These are phyloP conservation scores for Serilophus lunatus DNA, from an alignment of 2,113 vertebrate genomes.

Conservation along the genomic window DNA sequence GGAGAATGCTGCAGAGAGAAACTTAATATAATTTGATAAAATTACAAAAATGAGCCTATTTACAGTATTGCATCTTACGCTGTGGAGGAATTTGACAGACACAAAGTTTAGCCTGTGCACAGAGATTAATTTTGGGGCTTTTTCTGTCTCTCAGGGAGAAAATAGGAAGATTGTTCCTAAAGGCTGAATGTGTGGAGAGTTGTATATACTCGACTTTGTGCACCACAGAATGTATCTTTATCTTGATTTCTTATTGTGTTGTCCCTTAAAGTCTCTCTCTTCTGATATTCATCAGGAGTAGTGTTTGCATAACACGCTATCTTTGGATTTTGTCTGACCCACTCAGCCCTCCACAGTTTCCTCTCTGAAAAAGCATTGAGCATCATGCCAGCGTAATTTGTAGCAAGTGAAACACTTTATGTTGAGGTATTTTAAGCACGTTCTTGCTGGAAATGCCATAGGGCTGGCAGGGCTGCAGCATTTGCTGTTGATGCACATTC, in stretches of 20 bases:
- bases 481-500: slow-evolving; percentile 31
- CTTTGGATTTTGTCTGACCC: slow-evolving; percentile 6
- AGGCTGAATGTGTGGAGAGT: neutral
- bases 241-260: slow-evolving; percentile 32
- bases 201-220: neutral
- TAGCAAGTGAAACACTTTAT: neutral
- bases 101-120: neutral
- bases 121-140: neutral
- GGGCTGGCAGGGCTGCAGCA: neutral
- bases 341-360: neutral
- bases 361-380: neutral
- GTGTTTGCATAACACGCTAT: neutral
- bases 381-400: neutral
- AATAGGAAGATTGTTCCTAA: slow-evolving; percentile 19
- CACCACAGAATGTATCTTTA: neutral
- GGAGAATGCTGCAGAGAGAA: slow-evolving; percentile 45
- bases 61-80: neutral
- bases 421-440: neutral
- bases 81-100: slow-evolving; percentile 26
- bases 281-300: neutral
- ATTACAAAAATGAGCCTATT: slow-evolving; percentile 55
- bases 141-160: slow-evolving; percentile 5
- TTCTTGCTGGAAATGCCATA: slow-evolving; percentile 39
- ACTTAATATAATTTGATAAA: slow-evolving; percentile 56
- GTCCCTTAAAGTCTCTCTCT: neutral